A percentile compares a stretch with the other conserved stretches of the same genome.
phyloP scores from a whole-genome alignment of 2,797 vertebrate species.

The Moxostoma hubbsi region DNA sequence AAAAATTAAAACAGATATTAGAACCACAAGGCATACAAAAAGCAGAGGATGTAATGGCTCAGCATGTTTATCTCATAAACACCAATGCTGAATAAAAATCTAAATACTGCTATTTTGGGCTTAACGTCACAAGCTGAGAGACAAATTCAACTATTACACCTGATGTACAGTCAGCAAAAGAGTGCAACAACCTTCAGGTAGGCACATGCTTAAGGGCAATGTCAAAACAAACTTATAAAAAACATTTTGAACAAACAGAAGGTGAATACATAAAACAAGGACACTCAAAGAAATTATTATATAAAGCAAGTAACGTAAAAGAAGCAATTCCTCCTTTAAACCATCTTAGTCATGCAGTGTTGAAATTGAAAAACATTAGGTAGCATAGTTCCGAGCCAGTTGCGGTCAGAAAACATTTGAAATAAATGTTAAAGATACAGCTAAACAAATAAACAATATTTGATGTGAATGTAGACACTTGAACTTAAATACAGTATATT shows the following conservation, averaged over 20 bases:
- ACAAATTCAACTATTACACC: background rate
- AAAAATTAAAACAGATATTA: constrained; percentile 36
- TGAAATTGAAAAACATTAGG: background rate
- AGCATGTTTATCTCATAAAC: background rate
- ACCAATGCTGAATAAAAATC: background rate
- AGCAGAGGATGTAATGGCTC: constrained; percentile 43
- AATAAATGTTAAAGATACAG: too few species aligned
- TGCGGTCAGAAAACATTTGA: background rate
- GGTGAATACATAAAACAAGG: background rate
- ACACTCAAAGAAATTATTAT: too few species aligned
- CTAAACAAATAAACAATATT: too few species aligned
- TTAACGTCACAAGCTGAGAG: background rate
- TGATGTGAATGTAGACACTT: too few species aligned
- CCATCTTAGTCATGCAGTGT: constrained; percentile 1
- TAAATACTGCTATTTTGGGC: background rate
- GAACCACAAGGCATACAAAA: constrained; percentile 33
- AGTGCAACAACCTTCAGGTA: background rate
- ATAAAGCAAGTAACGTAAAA: background rate
- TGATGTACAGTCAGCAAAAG: background rate
- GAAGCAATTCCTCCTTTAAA: constrained; percentile 17
- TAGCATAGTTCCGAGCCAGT: background rate
- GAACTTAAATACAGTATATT: too few species aligned
- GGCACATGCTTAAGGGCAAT: constrained; percentile 10
- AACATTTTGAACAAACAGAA: background rate
- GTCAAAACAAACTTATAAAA: background rate